Percentiles rank a stretch among this genome's conserved stretches.
phyloP scores from a whole-genome alignment of 2,888 invertebrate genomes.

The Oscheius sp. region DNA sequence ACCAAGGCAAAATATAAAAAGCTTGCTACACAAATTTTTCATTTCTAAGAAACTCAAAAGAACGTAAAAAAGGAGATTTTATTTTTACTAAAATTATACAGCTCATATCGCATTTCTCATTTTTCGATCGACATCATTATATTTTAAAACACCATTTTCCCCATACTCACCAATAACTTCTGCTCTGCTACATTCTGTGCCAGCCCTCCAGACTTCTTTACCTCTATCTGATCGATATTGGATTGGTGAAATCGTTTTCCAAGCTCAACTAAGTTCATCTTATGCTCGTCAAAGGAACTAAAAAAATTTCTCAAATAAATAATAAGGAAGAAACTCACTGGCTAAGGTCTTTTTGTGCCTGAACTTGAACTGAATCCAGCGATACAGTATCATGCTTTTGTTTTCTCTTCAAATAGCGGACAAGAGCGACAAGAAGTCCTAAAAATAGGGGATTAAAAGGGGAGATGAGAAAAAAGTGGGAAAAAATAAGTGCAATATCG shows the following conservation, averaged over 20 bases:
- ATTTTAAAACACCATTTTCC: neutral
- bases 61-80: no score
- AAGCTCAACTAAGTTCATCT: conserved; percentile 49
- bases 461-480: neutral
- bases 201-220: conserved; percentile 50
- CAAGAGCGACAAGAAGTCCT: conserved; percentile 10
- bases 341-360: conserved; percentile 3
- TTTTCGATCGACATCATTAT: neutral
- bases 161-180: conserved; percentile 30
- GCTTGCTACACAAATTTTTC: no score
- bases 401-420: conserved; percentile 9
- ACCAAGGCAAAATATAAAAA: no score
- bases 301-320: neutral
- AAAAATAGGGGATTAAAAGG: neutral
- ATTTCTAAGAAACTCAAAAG: no score
- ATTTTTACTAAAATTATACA: no score
- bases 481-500: neutral
- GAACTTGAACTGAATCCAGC: neutral
- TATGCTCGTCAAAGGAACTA: conserved; percentile 56
- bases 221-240: conserved; percentile 40
- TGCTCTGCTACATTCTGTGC: conserved; percentile 34
- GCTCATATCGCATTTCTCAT: no score
- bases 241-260: conserved; percentile 50
- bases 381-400: conserved; percentile 2
- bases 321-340: neutral